These are phyloP conservation scores for Aythya baeri DNA, from an alignment of 2,113 vertebrate genomes.

Conservation along the genomic window DNA sequence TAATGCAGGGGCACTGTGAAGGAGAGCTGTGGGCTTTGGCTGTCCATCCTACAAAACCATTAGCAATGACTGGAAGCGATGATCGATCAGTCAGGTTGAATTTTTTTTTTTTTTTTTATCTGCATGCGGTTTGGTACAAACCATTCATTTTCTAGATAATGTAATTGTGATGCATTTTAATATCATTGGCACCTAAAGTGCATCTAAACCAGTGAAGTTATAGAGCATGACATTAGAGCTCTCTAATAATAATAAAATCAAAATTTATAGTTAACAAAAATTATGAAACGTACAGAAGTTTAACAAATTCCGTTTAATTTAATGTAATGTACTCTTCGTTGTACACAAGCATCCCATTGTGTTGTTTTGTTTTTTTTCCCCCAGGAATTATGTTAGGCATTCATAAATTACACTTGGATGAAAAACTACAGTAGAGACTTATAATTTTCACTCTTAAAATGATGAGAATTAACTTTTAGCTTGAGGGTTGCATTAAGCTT, in stretches of 20 bases:
- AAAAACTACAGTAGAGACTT: background rate
- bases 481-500: background rate
- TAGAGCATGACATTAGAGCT: background rate
- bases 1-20: conserved; percentile 99
- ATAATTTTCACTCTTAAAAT: background rate
- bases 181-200: background rate
- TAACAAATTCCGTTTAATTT: background rate
- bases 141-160: background rate
- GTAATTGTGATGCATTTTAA: background rate
- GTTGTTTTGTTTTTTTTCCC: background rate
- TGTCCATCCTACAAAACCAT: conserved; percentile 94
- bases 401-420: background rate
- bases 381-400: background rate
- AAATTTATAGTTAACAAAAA: background rate
- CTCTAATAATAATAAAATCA: background rate
- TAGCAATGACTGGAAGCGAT: conserved; percentile 97
- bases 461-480: background rate
- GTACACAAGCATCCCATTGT: background rate
- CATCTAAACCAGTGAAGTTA: background rate
- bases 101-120: background rate
- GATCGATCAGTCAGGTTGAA: conserved; percentile 95
- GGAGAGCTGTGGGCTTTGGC: conserved; percentile 99
- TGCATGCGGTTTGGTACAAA: background rate
- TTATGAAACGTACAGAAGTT: background rate
- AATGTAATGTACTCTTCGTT: background rate